Evolutionary conservation across 2,113 vertebrate species (phyloP), one percentile per base, ranked within the genome.

Genomic region (Lynx canadensis): DNA sequence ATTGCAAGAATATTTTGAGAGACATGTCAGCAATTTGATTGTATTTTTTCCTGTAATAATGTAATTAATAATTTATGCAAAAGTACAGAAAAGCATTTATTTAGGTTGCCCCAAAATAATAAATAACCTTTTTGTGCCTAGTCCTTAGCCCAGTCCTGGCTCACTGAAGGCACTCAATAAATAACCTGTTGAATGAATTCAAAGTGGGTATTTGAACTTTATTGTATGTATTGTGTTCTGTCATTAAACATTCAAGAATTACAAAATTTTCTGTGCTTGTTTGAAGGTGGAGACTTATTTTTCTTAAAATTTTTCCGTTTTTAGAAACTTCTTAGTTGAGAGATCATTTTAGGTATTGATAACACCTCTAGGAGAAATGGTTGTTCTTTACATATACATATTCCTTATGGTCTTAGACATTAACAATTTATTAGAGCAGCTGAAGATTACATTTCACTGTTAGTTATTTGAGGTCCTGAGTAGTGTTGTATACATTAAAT

Each of bases 301-400:
- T 96, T 33, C 15, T 82, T 88, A 71, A 85, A 50, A 50, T 31
- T 48, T 96, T 89, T 95, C 15, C 52, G 29, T 41, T 94, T 96
- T 96, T 68, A 78, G 79, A 94, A 89, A 81, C 66, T 81, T 92
- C 45, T 84, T 89, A 52, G 18, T 90, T 92, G 48, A 83, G 80
- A 90, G 52, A 83, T 92, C 87, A 97, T 90, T 97, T 97, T 66
- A 25, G 69, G 8, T 98, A 91, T 97, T 97, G 82, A 78, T 94
- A 52, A 79, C 5, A 94, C 4, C 3, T 95, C 16, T 63, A 36
- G 69, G 36, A 89, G 55, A 86, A 95, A 29, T 90, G 93, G 65
- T 90, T 86, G 79, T 65, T 48, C 21, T 90, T 92, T 96, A 57
- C 55, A 57, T 57, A 19, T 7, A 9, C 45, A 33, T 33, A 93